Evolutionary conservation across 2,888 invertebrate species (phyloP).

Genomic region (Sarcophaga subvicina): DNA sequence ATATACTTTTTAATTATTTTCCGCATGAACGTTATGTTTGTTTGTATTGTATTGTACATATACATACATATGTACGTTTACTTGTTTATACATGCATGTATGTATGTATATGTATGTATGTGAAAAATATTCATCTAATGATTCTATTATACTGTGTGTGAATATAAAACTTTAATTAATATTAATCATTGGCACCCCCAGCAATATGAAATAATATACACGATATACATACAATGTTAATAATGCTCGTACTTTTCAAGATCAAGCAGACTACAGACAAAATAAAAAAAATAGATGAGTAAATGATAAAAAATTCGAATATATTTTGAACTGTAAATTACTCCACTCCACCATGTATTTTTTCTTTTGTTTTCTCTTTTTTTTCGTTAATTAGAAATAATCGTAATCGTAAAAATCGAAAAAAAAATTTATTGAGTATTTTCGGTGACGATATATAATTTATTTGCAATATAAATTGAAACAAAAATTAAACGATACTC

Average conservation of each 20-base stretch:
- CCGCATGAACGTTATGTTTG: slow-evolving; percentile 1
- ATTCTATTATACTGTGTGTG: slow-evolving; percentile 45
- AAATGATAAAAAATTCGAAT: too few relatives aligned
- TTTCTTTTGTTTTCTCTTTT: too few relatives aligned
- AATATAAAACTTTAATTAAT: slow-evolving; percentile 64
- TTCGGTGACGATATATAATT: too few relatives aligned
- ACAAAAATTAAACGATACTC: too few relatives aligned
- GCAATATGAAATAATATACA: slow-evolving; percentile 10
- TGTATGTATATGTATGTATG: neutral
- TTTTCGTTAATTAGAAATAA: too few relatives aligned
- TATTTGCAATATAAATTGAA: too few relatives aligned
- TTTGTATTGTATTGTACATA: neutral
- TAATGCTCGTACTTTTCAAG: slow-evolving; percentile 27
- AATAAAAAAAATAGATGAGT: slow-evolving; percentile 11
- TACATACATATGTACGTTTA: neutral
- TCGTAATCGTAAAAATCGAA: too few relatives aligned
- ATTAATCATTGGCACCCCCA: slow-evolving; percentile 62
- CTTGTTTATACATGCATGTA: neutral
- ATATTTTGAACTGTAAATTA: too few relatives aligned
- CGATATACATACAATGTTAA: neutral
- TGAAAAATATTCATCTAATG: neutral
- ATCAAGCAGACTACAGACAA: slow-evolving; percentile 53
- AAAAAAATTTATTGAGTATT: too few relatives aligned
- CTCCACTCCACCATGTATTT: too few relatives aligned
- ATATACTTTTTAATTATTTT: slow-evolving; percentile 33